Evolutionary conservation across 2,888 invertebrate species (phyloP).

Genomic region (Drosophila helvetica): DNA sequence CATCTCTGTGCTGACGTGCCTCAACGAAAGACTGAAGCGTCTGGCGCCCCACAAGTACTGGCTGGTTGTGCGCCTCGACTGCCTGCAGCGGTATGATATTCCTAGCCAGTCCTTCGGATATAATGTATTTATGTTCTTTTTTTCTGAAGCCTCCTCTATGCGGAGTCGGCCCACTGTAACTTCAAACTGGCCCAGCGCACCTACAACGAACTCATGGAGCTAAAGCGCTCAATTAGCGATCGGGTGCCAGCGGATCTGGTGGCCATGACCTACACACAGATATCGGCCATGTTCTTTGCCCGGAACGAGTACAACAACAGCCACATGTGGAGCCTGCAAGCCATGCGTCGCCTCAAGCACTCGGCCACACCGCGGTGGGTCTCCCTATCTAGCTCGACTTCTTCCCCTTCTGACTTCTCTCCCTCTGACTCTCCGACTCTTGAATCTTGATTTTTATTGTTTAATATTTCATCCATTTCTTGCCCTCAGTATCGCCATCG

Average conservation of each 20-base stretch:
- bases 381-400: too few relatives aligned
- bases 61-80: conserved; percentile 90
- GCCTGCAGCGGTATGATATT: conserved; percentile 90
- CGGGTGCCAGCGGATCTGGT: conserved; percentile 84
- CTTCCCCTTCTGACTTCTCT: not conserved
- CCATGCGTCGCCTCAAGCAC: conserved; percentile 88
- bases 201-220: conserved; percentile 86
- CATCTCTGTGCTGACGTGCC: conserved; percentile 88
- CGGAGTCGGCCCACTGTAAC: conserved; percentile 92
- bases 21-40: conserved; percentile 87
- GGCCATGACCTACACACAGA: conserved; percentile 92
- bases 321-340: conserved; percentile 91
- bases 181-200: conserved; percentile 91
- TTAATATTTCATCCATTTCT: conserved; percentile 1
- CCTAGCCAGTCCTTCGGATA: not conserved
- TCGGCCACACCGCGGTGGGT: conserved; percentile 87
- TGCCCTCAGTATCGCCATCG: conserved; percentile 87
- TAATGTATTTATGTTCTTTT: not conserved
- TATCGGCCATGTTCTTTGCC: conserved; percentile 92
- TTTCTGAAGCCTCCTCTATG: conserved; percentile 89
- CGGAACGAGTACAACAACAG: conserved; percentile 94
- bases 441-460: not conserved
- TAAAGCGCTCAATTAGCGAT: conserved; percentile 85
- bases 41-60: conserved; percentile 86
- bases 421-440: conserved; percentile 1